Evolutionary conservation across 1,140 invertebrate species (phyloP).

Genomic region (Drosophila pseudoananassae): DNA sequence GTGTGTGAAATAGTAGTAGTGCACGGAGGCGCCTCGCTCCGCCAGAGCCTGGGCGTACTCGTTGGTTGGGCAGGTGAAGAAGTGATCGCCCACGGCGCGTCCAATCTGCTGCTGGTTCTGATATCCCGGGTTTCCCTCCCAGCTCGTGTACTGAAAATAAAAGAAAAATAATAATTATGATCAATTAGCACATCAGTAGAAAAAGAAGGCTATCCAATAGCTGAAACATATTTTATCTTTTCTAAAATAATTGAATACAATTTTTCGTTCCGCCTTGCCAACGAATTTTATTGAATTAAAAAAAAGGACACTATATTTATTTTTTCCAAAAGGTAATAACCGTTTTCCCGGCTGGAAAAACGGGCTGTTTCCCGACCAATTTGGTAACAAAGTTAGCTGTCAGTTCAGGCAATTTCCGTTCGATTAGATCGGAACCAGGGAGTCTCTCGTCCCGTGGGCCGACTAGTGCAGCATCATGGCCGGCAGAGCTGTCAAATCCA

Average conservation of each 20-base stretch:
- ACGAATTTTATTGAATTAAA: neutral
- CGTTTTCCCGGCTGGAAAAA: neutral
- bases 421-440: slow-evolving; percentile 5
- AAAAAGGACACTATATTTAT: neutral
- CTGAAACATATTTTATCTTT: too few relatives aligned
- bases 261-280: too few relatives aligned
- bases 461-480: slow-evolving; percentile 5
- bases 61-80: slow-evolving; percentile 96
- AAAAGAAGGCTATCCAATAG: too few relatives aligned
- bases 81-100: slow-evolving; percentile 95
- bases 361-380: neutral
- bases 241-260: too few relatives aligned
- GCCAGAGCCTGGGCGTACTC: slow-evolving; percentile 94
- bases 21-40: slow-evolving; percentile 91
- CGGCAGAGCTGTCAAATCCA: slow-evolving; percentile 40
- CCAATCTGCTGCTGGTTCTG: slow-evolving; percentile 93
- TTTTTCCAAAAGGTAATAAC: neutral
- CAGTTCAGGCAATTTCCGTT: slow-evolving; percentile 30
- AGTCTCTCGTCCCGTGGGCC: neutral
- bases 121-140: slow-evolving; percentile 92
- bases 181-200: too few relatives aligned
- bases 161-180: neutral
- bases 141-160: slow-evolving; percentile 93
- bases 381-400: slow-evolving; percentile 31
- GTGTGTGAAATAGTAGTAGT: slow-evolving; percentile 97